phyloP scores from a whole-genome alignment of 2,113 vertebrate genomes.

The Neofelis nebulosa region DNA sequence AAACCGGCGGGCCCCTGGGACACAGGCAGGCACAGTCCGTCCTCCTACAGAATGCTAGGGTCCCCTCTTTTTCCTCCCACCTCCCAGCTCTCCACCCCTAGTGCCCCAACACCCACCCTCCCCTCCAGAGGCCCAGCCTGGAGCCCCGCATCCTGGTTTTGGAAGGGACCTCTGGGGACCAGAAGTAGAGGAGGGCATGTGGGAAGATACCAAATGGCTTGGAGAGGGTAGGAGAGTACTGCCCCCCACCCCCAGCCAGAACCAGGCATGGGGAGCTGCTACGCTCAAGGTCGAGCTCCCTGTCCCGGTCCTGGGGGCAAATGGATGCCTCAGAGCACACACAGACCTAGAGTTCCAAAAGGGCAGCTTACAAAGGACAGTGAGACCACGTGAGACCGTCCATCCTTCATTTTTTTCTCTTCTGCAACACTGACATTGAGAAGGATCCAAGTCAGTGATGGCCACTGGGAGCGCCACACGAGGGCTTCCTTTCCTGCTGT shows the following conservation, averaged over 20 bases:
- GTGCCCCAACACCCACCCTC: neutral
- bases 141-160: neutral
- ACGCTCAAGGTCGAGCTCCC: neutral
- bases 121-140: neutral
- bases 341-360: neutral
- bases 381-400: neutral
- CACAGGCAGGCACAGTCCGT: neutral
- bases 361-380: neutral
- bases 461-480: neutral
- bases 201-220: neutral
- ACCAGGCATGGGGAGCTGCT: neutral
- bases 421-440: neutral
- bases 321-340: neutral
- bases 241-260: neutral
- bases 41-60: neutral
- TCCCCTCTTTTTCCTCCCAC: neutral
- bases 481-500: too few relatives aligned
- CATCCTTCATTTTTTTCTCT: constrained; percentile 52
- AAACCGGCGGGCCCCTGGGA: neutral
- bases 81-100: neutral
- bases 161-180: neutral
- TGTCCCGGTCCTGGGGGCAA: neutral
- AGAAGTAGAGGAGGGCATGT: rapidly evolving
- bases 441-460: neutral
- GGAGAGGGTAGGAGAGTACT: neutral